Base-by-base conservation (phyloP, 2,888 invertebrate genomes). In the Diaphora mendica region DNA sequence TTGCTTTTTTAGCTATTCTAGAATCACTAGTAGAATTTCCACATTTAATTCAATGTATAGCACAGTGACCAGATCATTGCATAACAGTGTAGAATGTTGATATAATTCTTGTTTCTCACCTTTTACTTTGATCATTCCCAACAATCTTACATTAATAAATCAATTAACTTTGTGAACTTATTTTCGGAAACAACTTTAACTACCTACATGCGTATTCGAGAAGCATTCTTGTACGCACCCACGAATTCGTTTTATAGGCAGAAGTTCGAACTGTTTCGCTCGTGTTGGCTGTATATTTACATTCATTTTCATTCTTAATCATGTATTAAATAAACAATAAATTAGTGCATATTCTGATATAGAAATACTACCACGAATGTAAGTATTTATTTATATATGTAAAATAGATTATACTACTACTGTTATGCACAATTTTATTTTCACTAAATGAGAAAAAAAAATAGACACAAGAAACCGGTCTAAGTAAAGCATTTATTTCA, bases 111-210 rank as follows among this genome's bases (percentile, higher is more conserved):
- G 83, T 7, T 78, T 73, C 77, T 86, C 86, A 81, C 86, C 86
- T 84, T 88, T 86, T 85, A 87, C 88, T 91, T 90, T 88, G 90
- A 90, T 90, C 86, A 89, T 85, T 83, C 82, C 79, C 88, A 91
- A 91, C 85, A 88, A 92, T 91, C 89, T 91, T 90, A n/a, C n/a
- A 90, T 92, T 90, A 91, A 92, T 90, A 90, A 90, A 90, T n/a
- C 86, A 91, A 91, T 92, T 92, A 91, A 87, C 86, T 87, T 85
- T 87, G 87, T 85, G 80, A 82, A 77, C 70, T 82, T 84, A 84
- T 85, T 83, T 80, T 84, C 76, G 80, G 78, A 77, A 82, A 77
- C 74, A 76, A 77, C 74, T 77, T 79, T 75, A 82, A 79, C 59
- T 62, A 35, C 20, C 59, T 62, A 35, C 20, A 35, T 30, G 51